Evolutionary conservation across 2,797 vertebrate genomes (phyloP).

Genomic region (Galago senegalensis): DNA sequence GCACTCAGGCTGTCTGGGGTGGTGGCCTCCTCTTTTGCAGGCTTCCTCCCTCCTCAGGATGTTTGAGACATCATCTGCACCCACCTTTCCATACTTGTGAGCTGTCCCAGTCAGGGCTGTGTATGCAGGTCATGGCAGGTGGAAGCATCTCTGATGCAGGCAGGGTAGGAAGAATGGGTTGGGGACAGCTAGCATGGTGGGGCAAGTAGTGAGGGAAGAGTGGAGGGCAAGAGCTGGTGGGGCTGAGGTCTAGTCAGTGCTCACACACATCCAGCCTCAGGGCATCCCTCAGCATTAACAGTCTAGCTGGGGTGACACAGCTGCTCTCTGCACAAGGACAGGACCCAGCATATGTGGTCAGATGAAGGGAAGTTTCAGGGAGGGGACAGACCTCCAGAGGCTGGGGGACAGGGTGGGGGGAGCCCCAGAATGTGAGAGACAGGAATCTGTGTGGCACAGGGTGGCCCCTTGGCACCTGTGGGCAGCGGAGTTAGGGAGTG

Average conservation of each 20-base stretch:
- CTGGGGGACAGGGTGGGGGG: background rate
- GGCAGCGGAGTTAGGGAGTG: background rate
- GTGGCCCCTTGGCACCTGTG: accelerated
- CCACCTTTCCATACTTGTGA: accelerated
- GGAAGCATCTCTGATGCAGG: accelerated
- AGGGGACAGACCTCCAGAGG: background rate
- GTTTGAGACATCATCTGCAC: accelerated
- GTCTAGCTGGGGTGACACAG: background rate
- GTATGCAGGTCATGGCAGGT: background rate
- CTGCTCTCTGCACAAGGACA: background rate
- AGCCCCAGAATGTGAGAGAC: background rate
- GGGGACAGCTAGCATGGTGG: background rate
- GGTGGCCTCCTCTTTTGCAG: no score
- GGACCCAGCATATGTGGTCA: background rate
- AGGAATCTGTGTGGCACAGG: accelerated
- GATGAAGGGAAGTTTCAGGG: background rate
- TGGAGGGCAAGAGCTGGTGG: background rate
- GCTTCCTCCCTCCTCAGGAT: background rate
- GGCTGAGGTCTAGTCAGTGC: background rate
- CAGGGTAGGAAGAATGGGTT: background rate
- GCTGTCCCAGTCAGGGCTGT: accelerated
- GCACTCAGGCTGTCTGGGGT: background rate
- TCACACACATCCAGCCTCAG: accelerated
- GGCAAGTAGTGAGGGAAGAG: background rate
- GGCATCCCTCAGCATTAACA: background rate